Base-by-base conservation (phyloP, 1,140 invertebrate species). In the Campoletis sonorensis region DNA sequence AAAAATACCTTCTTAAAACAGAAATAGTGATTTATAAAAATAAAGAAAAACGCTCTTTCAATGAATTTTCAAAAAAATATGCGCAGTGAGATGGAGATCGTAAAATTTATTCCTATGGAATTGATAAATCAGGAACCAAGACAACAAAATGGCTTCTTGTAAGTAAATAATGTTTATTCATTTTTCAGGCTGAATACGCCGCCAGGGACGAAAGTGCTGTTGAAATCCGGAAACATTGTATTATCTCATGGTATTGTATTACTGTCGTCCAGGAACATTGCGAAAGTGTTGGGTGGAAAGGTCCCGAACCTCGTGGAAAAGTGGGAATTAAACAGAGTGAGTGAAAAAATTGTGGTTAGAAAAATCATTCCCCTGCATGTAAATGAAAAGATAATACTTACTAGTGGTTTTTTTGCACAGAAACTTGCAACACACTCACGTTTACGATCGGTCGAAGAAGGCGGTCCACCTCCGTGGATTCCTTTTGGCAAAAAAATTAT, bases 381-480 rank as follows among this genome's bases (percentile, higher is more conserved):
- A 26, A 71, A 27, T 40, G 26, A 37, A 72, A 58, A 81, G 15
- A 51, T 7, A 51, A 33, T 0, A 18, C 4, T 54, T 23, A 58
- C 33, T 58, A 21, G 16, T 37, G 75, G 80, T 81, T 68, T 1
- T 82, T 54, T 54, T 68, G 49, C 67, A 73, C 79, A 95, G 94
- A 96, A 94, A 92, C 92, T 98, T 79, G 95, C 96, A 4, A 94
- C 94, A 83, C 95, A 96, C 86, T 95, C 93, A 83, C 94, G 94
- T 91, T 93, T 85, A 51, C 84, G 92, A 84, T 85, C 91, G 73
- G 91, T 94, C 0, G 94, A 93, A 54, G 94, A 96, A 86, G 95
- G 95, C 82, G 95, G 96, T 1, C 96, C 96, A n/a, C 97, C 97
- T 58, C 95, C 95, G 64, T 98, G 97, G 96, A 97, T 98, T 83